Conservation (phyloP, 2,888 invertebrate genomes). For the Schizotus pectinicornis region DNA sequence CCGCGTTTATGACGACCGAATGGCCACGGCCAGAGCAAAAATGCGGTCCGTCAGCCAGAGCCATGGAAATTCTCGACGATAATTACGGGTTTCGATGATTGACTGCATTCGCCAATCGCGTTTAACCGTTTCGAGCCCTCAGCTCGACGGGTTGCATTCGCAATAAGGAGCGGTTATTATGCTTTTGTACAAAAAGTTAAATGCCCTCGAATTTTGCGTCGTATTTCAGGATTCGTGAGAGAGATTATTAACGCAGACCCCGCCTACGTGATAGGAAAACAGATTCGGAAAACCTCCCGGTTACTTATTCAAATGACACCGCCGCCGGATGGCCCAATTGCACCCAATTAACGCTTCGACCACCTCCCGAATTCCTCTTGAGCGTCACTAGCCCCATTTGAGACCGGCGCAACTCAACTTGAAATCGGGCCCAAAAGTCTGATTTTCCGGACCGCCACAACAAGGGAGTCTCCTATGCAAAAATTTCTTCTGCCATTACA, state of each 20-base stretch:
- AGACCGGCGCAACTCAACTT: too few species aligned
- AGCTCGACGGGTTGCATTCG: slow-evolving; percentile 45
- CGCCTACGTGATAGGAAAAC: slow-evolving; percentile 23
- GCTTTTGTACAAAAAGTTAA: slow-evolving; percentile 47
- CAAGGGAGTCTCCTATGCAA: too few species aligned
- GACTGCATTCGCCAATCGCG: slow-evolving; percentile 48
- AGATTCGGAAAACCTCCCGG: too few species aligned
- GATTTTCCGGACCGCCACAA: too few species aligned
- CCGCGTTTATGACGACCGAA: not conserved
- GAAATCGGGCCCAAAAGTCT: too few species aligned
- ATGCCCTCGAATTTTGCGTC: slow-evolving; percentile 41
- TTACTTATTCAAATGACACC: too few species aligned
- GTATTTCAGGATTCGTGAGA: slow-evolving; percentile 39
- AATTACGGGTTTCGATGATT: slow-evolving; percentile 48
- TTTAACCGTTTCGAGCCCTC: slow-evolving; percentile 37
- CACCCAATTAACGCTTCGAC: too few species aligned
- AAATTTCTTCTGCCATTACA: too few species aligned
- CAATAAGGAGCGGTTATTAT: slow-evolving; percentile 51
- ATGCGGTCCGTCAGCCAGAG: slow-evolving; percentile 11
- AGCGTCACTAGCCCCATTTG: too few species aligned
- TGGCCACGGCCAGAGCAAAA: not conserved
- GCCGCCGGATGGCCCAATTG: too few species aligned
- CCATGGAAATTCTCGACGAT: slow-evolving; percentile 29
- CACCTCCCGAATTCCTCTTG: too few species aligned
- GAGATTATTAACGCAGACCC: slow-evolving; percentile 38